These are phyloP conservation scores for Cirrhinus molitorella DNA, from an alignment of 2,797 vertebrate species.

Conservation along the genomic window DNA sequence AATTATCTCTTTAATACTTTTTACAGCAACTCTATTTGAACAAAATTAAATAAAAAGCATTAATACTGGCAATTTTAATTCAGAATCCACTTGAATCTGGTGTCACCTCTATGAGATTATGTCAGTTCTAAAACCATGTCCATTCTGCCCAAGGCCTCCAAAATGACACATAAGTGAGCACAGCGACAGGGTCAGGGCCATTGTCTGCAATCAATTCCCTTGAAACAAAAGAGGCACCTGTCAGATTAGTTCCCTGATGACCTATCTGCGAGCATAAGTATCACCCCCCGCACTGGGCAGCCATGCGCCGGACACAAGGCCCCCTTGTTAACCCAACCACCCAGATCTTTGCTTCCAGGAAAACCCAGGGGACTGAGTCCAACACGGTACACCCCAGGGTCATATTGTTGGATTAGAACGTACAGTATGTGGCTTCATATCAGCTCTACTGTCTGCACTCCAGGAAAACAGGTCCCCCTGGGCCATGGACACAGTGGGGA, in stretches of 20 bases:
- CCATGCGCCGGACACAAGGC: slow-evolving; percentile 88
- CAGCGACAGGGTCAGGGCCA: slow-evolving; percentile 73
- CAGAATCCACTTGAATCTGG: slow-evolving; percentile 2
- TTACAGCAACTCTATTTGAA: background rate
- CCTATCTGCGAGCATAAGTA: slow-evolving; percentile 46
- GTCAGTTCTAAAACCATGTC: slow-evolving; percentile 31
- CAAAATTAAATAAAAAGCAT: background rate
- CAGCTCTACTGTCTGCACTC: slow-evolving; percentile 81
- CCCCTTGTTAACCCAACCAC: slow-evolving; percentile 81
- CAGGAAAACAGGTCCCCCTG: slow-evolving; percentile 66
- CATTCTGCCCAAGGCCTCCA: slow-evolving; percentile 67
- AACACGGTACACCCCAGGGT: slow-evolving; percentile 79
- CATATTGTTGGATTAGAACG: slow-evolving; percentile 72
- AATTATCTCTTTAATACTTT: background rate
- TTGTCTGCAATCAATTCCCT: slow-evolving; percentile 79
- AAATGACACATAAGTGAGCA: slow-evolving; percentile 70
- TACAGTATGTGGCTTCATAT: slow-evolving; percentile 81
- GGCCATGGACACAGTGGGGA: slow-evolving; percentile 55
- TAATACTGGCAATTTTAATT: background rate
- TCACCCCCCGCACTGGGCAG: slow-evolving; percentile 70
- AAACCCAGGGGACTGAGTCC: slow-evolving; percentile 58
- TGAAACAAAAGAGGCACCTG: slow-evolving; percentile 91
- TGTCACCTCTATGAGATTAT: slow-evolving; percentile 30
- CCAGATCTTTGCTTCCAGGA: slow-evolving; percentile 65
- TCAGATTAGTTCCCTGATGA: slow-evolving; percentile 75